Conservation (phyloP, 2,888 invertebrate species). For the Anarsia innoxiella region DNA sequence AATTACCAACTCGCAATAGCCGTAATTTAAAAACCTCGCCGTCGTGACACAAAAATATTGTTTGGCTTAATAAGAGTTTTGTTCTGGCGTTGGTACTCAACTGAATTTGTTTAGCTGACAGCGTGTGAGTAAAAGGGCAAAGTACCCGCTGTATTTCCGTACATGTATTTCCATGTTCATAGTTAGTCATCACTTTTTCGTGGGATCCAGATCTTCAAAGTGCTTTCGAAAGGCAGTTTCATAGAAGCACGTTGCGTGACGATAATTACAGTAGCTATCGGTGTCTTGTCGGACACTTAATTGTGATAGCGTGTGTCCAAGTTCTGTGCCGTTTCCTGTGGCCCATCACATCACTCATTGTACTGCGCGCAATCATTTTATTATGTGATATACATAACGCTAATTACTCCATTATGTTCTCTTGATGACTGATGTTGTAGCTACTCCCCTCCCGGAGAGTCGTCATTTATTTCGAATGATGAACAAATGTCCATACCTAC, state of each 20-base stretch:
- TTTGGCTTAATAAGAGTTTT: background rate
- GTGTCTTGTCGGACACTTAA: conserved; percentile 52
- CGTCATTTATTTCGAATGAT: conserved; percentile 1
- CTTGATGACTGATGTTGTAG: conserved; percentile 8
- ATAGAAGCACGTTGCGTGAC: conserved; percentile 46
- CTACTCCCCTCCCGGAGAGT: background rate
- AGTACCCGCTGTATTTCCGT: too few species aligned
- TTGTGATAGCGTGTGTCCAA: conserved; percentile 27
- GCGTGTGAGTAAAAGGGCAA: conserved; percentile 4
- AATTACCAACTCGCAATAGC: too few species aligned
- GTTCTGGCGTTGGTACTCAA: conserved; percentile 6
- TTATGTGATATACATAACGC: conserved; percentile 18
- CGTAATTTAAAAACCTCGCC: too few species aligned
- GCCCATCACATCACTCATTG: conserved; percentile 19
- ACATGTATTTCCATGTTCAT: too few species aligned
- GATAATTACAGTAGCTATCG: conserved; percentile 51
- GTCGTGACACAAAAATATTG: too few species aligned
- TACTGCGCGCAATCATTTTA: conserved; percentile 20
- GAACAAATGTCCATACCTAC: too few species aligned
- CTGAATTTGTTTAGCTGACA: background rate
- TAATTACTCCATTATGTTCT: conserved; percentile 11
- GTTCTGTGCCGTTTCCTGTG: conserved; percentile 45
- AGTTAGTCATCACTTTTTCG: conserved; percentile 16
- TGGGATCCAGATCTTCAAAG: conserved; percentile 25
- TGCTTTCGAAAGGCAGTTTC: conserved; percentile 29